These are phyloP conservation scores for Bos indicus DNA, from an alignment of 2,113 vertebrate genomes.

Conservation along the genomic window DNA sequence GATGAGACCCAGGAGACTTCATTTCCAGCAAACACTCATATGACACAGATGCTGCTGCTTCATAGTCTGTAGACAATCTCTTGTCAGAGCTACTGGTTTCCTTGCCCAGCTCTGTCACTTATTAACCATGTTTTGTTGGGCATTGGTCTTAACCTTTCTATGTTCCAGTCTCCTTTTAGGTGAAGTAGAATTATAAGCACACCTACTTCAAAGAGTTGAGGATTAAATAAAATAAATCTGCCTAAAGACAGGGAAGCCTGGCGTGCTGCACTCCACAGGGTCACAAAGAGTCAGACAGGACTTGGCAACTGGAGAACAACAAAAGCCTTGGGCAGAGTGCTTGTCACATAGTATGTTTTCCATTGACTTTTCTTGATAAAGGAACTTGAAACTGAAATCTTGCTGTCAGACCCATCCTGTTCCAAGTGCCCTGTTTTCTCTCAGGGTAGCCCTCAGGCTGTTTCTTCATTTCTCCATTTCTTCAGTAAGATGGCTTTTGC, in stretches of 20 bases:
- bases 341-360: background rate
- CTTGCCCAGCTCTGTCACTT: background rate
- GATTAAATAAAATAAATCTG: background rate
- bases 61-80: fast-evolving
- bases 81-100: background rate
- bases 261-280: background rate
- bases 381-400: background rate
- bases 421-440: background rate
- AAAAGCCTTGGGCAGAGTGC: background rate
- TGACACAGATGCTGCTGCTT: no score
- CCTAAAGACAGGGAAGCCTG: background rate
- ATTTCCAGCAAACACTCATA: background rate
- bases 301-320: background rate
- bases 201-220: background rate
- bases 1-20: background rate
- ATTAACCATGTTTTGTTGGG: background rate
- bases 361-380: background rate
- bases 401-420: background rate
- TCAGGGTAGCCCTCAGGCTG: background rate
- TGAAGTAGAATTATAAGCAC: background rate
- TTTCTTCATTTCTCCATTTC: background rate
- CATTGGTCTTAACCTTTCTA: background rate
- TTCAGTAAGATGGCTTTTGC: background rate
- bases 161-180: background rate
- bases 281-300: background rate